Evolutionary conservation across 1,140 invertebrate genomes (phyloP).

Genomic region (Drosophila mayri): DNA sequence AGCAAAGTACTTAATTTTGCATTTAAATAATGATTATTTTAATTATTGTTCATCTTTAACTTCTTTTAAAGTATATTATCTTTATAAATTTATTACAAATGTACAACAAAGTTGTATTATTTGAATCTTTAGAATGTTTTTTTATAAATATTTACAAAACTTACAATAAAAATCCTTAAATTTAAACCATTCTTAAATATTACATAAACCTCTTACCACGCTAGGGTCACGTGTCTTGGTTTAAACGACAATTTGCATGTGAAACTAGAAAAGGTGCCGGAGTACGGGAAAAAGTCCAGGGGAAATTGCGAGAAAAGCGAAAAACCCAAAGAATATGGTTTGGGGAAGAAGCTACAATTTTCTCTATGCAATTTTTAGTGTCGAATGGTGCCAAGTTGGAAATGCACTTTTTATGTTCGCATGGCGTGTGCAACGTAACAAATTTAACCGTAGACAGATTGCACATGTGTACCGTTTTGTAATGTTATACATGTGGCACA

Average conservation of each 20-base stretch:
- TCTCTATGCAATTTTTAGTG: constrained; percentile 47
- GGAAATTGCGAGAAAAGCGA: not conserved
- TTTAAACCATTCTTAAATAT: constrained; percentile 25
- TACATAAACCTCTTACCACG: constrained; percentile 23
- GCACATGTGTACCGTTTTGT: constrained; percentile 67
- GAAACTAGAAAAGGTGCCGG: constrained; percentile 6
- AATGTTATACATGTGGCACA: constrained; percentile 45
- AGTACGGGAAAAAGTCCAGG: not conserved
- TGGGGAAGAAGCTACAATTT: constrained; percentile 6
- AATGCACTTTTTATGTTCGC: constrained; percentile 68
- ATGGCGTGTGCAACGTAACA: constrained; percentile 60
- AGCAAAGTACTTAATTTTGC: no score
- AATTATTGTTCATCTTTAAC: no score
- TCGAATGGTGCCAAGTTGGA: constrained; percentile 62
- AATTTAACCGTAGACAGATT: constrained; percentile 62
- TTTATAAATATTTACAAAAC: no score
- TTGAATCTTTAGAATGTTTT: not conserved
- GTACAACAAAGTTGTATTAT: no score
- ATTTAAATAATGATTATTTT: no score
- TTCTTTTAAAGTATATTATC: no score
- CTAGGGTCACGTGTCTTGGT: constrained; percentile 51
- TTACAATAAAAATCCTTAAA: not conserved
- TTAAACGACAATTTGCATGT: constrained; percentile 61
- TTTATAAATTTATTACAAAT: not conserved
- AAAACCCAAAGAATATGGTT: not conserved